These are phyloP conservation scores for Numida meleagris DNA, from an alignment of 2,113 vertebrate genomes.

Conservation along the genomic window DNA sequence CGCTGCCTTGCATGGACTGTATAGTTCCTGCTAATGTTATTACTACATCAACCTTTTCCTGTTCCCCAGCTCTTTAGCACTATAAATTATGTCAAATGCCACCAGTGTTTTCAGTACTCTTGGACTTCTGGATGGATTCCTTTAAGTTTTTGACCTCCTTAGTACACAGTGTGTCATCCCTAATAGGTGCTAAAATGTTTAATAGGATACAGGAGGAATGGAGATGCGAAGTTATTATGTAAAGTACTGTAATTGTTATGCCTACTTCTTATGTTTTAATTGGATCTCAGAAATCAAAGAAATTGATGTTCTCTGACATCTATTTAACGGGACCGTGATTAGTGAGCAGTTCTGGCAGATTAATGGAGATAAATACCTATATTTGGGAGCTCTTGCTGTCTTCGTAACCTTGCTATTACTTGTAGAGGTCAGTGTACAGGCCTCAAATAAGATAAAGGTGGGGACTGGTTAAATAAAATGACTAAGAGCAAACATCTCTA, in stretches of 20 bases:
- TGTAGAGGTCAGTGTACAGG: not conserved
- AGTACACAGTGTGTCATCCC: not conserved
- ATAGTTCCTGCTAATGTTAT: slow-evolving; percentile 82
- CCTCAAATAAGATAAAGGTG: not conserved
- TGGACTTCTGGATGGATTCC: slow-evolving; percentile 17
- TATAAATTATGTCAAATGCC: slow-evolving; percentile 80
- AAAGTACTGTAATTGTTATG: not conserved
- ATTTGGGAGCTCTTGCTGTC: not conserved
- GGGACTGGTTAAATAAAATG: not conserved
- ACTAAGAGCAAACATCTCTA: not conserved
- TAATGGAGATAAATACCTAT: not conserved
- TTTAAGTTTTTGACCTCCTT: slow-evolving; percentile 20
- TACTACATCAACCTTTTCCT: slow-evolving; percentile 86
- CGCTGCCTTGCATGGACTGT: slow-evolving; percentile 71
- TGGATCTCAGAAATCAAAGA: slow-evolving; percentile 37
- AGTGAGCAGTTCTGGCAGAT: not conserved
- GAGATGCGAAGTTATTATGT: not conserved
- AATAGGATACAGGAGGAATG: slow-evolving; percentile 5
- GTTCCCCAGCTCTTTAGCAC: slow-evolving; percentile 78
- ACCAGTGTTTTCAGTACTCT: not conserved
- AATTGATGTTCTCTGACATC: not conserved
- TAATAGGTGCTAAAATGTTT: not conserved
- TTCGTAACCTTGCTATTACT: not conserved
- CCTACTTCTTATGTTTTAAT: slow-evolving; percentile 29
- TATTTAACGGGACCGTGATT: slow-evolving; percentile 26